Evolutionary conservation across 2,113 vertebrate species (phyloP).

Genomic region (Aphyosemion australe): DNA sequence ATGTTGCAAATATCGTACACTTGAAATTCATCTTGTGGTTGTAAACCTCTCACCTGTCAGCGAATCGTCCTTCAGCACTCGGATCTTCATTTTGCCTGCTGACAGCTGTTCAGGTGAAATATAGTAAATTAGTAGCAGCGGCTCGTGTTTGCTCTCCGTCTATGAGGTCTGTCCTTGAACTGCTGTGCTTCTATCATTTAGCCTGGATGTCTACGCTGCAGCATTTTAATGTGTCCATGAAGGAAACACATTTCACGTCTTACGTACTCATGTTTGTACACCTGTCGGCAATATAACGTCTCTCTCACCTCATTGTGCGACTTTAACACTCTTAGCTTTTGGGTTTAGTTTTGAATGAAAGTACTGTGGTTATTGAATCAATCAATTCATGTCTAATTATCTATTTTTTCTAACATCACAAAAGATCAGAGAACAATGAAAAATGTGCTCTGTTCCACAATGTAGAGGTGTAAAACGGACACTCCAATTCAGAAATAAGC

Average conservation of each 20-base stretch:
- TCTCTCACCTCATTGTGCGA: not conserved
- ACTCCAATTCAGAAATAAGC: no score
- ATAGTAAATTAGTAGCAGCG: slow-evolving; percentile 11
- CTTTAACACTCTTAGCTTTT: not conserved
- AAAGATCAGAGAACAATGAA: no score
- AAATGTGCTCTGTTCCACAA: no score
- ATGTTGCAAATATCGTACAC: slow-evolving; percentile 13
- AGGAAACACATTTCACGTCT: not conserved
- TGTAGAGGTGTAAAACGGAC: no score
- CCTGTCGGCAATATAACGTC: not conserved
- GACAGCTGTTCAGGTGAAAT: slow-evolving; percentile 75
- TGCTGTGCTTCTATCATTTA: not conserved
- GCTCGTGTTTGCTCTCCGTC: slow-evolving; percentile 3
- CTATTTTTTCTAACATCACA: no score
- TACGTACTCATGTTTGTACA: not conserved
- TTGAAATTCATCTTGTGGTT: slow-evolving; percentile 13
- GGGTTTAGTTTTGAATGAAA: not conserved
- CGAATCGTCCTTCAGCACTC: slow-evolving; percentile 82
- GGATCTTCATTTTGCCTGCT: slow-evolving; percentile 85
- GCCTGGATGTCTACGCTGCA: not conserved
- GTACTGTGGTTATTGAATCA: not conserved
- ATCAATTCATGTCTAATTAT: no score
- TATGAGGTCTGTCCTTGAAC: not conserved
- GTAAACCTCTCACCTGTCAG: slow-evolving; percentile 63
- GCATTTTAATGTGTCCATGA: not conserved